Evolutionary conservation across 2,797 vertebrate genomes (phyloP), one percentile per base, ranked within the genome.

Genomic region (Sebastes variabilis): DNA sequence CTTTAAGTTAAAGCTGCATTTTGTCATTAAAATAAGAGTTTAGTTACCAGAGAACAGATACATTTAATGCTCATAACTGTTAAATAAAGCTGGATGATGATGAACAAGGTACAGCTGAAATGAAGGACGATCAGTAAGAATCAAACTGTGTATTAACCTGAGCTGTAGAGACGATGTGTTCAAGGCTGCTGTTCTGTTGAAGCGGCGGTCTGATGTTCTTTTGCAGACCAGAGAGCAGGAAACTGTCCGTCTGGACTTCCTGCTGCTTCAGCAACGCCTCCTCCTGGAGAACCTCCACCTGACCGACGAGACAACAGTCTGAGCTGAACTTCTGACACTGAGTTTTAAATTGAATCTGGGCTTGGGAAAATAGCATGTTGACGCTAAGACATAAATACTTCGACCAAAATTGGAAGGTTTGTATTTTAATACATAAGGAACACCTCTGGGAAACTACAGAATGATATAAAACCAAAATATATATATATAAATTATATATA

Each of bases 231-330:
- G 93, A 89, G 67, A 98, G 92, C 14, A 94, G 93, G 30, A 95
- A 93, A 60, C 92, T 87, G 52, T 97, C 93, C 27, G 96, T 91
- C 86, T 97, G 96, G 59, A 97, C 94, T 90, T 96, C 96, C 85
- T 93, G 95, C 87, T 97, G 96, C 90, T 96, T 97, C 72, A 92
- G 84, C 82, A 96, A 89, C 74, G 96, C 92, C 87, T 94, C 96
- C 85, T 96, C 94, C 92, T 96, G 93, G 46, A 98, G 92, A 72
- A 95, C 94, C 66, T 96, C 95, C 89, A 98, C 96, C 97, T 98
- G 93, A 9, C 66, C 46, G 16, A 18, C 36, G 38, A 27, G 25
- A 27, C 38, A 27, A 27, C 8, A 52, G 49, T 52, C 20, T 9
- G 20, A 52, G 18, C 0, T 20, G 46, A 49, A 49, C 46, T 18